Evolutionary conservation across 2,888 invertebrate species (phyloP).

Genomic region (Drosophila basisetae): DNA sequence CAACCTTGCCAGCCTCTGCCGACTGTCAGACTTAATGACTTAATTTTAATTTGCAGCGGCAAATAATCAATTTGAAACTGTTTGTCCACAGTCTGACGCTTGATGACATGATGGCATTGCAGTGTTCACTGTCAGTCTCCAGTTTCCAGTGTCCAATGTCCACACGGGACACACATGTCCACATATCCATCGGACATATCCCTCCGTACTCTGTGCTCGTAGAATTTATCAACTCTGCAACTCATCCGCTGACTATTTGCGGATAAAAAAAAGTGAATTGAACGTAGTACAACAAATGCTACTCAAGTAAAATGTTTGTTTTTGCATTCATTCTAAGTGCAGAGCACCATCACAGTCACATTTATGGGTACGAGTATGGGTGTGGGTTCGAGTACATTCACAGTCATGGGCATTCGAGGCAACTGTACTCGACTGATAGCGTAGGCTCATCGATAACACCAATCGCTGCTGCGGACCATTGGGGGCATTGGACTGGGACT

Average conservation of each 20-base stretch:
- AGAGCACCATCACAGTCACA: constrained; percentile 39
- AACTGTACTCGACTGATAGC: constrained; percentile 74
- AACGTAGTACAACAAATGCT: constrained; percentile 60
- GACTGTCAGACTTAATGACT: constrained; percentile 70
- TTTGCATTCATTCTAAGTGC: constrained; percentile 75
- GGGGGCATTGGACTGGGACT: constrained; percentile 49
- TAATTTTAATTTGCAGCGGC: constrained; percentile 79
- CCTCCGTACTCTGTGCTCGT: constrained; percentile 13
- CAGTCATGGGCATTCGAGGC: constrained; percentile 38
- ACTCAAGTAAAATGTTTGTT: constrained; percentile 81
- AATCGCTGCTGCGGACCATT: constrained; percentile 54
- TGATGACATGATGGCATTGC: constrained; percentile 71
- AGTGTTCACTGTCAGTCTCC: constrained; percentile 22
- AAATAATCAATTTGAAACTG: constrained; percentile 79
- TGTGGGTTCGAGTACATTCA: constrained; percentile 25
- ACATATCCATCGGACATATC: constrained; percentile 22
- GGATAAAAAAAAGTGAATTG: constrained; percentile 30
- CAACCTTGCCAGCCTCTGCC: background rate
- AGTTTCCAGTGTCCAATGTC: constrained; percentile 8
- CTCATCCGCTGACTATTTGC: constrained; percentile 58
- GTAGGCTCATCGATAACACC: constrained; percentile 76
- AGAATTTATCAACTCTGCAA: constrained; percentile 42
- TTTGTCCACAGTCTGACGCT: constrained; percentile 80
- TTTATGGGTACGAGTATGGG: constrained; percentile 16
- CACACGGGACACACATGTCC: constrained; percentile 36